These are phyloP conservation scores for Oenanthe melanoleuca DNA, from an alignment of 2,113 vertebrate species.

Conservation along the genomic window DNA sequence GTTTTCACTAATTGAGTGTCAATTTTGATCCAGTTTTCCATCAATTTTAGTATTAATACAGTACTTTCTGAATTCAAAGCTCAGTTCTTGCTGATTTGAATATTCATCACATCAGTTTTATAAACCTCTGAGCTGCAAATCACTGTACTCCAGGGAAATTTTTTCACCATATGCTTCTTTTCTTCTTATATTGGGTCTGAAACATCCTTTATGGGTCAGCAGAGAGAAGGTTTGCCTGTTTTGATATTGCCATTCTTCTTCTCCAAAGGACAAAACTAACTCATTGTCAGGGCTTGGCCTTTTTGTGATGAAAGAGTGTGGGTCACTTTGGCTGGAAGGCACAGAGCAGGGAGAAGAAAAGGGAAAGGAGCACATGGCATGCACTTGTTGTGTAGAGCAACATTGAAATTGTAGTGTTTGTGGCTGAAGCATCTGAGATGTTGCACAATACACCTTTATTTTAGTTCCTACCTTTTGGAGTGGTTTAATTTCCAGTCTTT, in stretches of 20 bases:
- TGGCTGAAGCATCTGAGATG: neutral
- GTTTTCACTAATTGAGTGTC: neutral
- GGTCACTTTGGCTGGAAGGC: neutral
- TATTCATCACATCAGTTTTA: neutral
- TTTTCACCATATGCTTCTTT: neutral
- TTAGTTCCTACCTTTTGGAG: neutral
- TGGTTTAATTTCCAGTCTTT: neutral
- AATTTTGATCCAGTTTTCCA: neutral
- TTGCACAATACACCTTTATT: neutral
- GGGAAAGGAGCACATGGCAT: neutral
- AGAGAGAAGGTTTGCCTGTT: neutral
- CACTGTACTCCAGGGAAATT: neutral
- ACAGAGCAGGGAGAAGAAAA: neutral
- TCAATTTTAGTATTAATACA: neutral
- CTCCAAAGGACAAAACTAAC: neutral
- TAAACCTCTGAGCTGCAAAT: neutral
- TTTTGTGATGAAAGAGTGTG: neutral
- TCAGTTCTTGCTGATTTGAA: neutral
- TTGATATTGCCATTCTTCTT: neutral
- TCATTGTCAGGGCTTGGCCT: neutral
- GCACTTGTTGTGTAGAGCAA: neutral
- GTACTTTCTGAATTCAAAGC: neutral
- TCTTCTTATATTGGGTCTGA: neutral
- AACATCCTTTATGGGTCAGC: neutral
- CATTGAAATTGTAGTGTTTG: neutral